Evolutionary conservation across 2,888 invertebrate genomes (phyloP).

Genomic region (Furcula furcula): DNA sequence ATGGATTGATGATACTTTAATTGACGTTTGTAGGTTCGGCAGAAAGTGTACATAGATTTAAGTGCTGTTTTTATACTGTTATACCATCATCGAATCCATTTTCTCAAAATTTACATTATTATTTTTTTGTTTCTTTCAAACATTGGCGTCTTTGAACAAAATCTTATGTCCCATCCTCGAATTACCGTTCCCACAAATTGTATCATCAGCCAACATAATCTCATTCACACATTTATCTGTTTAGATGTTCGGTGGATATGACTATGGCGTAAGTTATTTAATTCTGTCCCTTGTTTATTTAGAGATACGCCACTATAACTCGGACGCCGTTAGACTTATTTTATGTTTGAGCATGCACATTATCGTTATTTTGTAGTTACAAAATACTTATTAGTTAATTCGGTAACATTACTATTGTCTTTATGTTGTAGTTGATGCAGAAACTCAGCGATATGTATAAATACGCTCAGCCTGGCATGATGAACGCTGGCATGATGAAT

Average conservation of each 20-base stretch:
- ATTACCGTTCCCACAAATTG: too few relatives aligned
- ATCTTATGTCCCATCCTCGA: too few relatives aligned
- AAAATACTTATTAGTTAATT: not conserved
- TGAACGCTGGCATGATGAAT: constrained; percentile 69
- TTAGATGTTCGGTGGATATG: constrained; percentile 81
- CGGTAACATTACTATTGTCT: not conserved
- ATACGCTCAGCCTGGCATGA: constrained; percentile 63
- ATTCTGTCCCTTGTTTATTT: constrained; percentile 33
- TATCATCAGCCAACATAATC: constrained; percentile 21
- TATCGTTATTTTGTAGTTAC: constrained; percentile 27
- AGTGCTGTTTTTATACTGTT: too few relatives aligned
- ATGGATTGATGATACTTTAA: too few relatives aligned
- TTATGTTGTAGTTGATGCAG: constrained; percentile 63
- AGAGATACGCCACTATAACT: constrained; percentile 39
- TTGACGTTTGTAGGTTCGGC: too few relatives aligned
- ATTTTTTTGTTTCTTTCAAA: too few relatives aligned
- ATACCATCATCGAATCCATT: too few relatives aligned
- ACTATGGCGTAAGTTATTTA: constrained; percentile 76
- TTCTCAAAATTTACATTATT: too few relatives aligned
- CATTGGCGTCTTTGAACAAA: too few relatives aligned
- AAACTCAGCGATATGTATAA: constrained; percentile 72
- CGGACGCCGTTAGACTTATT: constrained; percentile 28
- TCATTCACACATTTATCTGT: constrained; percentile 56
- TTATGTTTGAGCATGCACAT: constrained; percentile 32
- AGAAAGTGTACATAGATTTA: too few relatives aligned